Evolutionary conservation across 2,888 invertebrate genomes (phyloP).

Genomic region (Thereva nobilitata): DNA sequence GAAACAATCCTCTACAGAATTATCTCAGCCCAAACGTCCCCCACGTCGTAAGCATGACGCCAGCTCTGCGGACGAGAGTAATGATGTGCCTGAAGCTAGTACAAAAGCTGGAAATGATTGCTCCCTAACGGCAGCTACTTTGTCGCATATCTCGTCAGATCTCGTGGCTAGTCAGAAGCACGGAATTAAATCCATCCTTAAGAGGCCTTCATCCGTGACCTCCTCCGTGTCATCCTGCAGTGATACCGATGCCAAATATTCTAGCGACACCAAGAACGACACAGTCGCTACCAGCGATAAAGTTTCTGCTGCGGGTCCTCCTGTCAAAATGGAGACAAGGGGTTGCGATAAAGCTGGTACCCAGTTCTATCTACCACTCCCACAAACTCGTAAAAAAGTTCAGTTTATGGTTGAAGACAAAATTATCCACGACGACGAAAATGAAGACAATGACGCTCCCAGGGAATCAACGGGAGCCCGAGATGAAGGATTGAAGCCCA

Average conservation of each 20-base stretch:
- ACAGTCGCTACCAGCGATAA: slow-evolving; percentile 15
- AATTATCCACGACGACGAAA: slow-evolving; percentile 48
- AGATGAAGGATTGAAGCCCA: slow-evolving; percentile 1
- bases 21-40: slow-evolving; percentile 51
- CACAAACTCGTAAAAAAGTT: slow-evolving; percentile 68
- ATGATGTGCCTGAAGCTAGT: slow-evolving; percentile 25
- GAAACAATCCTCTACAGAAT: neutral
- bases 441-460: slow-evolving; percentile 10
- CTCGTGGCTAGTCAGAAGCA: slow-evolving; percentile 41
- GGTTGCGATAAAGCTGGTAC: slow-evolving; percentile 53
- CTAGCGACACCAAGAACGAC: neutral
- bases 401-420: slow-evolving; percentile 72
- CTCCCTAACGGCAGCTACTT: slow-evolving; percentile 38
- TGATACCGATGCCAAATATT: slow-evolving; percentile 50
- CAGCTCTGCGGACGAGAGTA: slow-evolving; percentile 30
- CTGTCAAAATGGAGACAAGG: slow-evolving; percentile 41
- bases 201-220: slow-evolving; percentile 60
- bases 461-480: neutral
- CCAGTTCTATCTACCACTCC: slow-evolving; percentile 68
- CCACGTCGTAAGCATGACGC: slow-evolving; percentile 50
- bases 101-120: neutral
- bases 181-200: slow-evolving; percentile 64
- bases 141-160: slow-evolving; percentile 41
- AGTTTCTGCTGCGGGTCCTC: slow-evolving; percentile 32
- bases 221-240: slow-evolving; percentile 55